Evolutionary conservation across 2,888 invertebrate genomes (phyloP).

Genomic region (Papilio gigon): DNA sequence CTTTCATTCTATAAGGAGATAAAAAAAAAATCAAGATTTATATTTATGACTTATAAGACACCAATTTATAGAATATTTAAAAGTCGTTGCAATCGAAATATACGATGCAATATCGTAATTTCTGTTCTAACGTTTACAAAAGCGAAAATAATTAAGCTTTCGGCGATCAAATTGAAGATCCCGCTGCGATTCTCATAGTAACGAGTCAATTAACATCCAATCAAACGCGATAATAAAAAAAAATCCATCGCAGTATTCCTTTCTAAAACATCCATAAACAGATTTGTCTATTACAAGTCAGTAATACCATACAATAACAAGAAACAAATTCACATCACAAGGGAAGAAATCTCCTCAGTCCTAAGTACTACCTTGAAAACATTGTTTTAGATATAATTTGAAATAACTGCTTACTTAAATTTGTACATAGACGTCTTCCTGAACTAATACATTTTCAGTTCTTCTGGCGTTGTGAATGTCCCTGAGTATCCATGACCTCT

Average conservation of each 20-base stretch:
- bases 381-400: too few relatives aligned
- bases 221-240: slow-evolving; percentile 32
- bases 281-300: neutral
- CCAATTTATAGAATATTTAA: neutral
- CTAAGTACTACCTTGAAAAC: too few relatives aligned
- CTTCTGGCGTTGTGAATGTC: too few relatives aligned
- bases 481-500: too few relatives aligned
- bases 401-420: too few relatives aligned
- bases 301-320: neutral
- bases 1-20: too few relatives aligned
- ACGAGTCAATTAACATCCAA: slow-evolving; percentile 36
- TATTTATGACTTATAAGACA: too few relatives aligned
- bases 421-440: too few relatives aligned
- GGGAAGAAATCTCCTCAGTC: too few relatives aligned
- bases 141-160: slow-evolving; percentile 38
- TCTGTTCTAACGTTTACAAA: slow-evolving; percentile 10
- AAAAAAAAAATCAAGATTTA: too few relatives aligned
- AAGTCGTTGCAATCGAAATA: slow-evolving; percentile 1
- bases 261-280: slow-evolving; percentile 21
- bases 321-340: too few relatives aligned
- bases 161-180: slow-evolving; percentile 30
- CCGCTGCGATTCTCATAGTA: slow-evolving; percentile 37
- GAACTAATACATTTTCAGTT: too few relatives aligned
- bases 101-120: slow-evolving; percentile 11
- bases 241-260: slow-evolving; percentile 23